These are phyloP conservation scores for Tenualosa thibaudeaui DNA, from an alignment of 2,797 vertebrate genomes.

Conservation along the genomic window DNA sequence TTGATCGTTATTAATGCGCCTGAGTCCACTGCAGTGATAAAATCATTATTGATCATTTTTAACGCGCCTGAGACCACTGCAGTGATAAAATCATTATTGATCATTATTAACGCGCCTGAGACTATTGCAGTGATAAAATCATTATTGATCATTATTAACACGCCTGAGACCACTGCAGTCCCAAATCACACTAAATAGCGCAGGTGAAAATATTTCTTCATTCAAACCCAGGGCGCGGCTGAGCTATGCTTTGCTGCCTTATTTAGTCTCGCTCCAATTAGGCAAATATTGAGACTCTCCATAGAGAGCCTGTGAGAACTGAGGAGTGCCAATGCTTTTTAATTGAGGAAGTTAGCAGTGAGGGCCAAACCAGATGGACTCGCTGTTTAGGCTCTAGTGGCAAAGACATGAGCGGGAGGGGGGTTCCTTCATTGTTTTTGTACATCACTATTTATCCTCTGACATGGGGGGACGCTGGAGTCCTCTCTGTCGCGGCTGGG, in stretches of 20 bases:
- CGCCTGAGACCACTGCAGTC: no score
- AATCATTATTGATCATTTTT: no score
- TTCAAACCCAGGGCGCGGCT: background rate
- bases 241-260: background rate
- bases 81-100: no score
- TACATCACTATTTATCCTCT: slow-evolving; percentile 39
- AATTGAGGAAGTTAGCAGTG: slow-evolving; percentile 68
- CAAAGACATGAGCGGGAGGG: slow-evolving; percentile 38
- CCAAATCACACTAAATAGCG: background rate
- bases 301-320: background rate
- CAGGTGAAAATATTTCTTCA: background rate
- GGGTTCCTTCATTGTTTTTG: slow-evolving; percentile 39
- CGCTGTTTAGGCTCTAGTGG: slow-evolving; percentile 47
- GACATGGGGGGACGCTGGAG: slow-evolving; percentile 27
- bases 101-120: no score
- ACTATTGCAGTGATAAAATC: no score
- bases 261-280: background rate
- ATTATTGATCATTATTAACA: no score
- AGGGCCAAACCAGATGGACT: slow-evolving; percentile 62
- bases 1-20: no score
- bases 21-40: no score
- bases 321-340: slow-evolving; percentile 53
- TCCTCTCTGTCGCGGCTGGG: slow-evolving; percentile 37
- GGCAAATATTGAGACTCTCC: background rate
- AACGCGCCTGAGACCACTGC: no score